phyloP scores from a whole-genome alignment of 2,888 invertebrate genomes.

The Xylota segnis region DNA sequence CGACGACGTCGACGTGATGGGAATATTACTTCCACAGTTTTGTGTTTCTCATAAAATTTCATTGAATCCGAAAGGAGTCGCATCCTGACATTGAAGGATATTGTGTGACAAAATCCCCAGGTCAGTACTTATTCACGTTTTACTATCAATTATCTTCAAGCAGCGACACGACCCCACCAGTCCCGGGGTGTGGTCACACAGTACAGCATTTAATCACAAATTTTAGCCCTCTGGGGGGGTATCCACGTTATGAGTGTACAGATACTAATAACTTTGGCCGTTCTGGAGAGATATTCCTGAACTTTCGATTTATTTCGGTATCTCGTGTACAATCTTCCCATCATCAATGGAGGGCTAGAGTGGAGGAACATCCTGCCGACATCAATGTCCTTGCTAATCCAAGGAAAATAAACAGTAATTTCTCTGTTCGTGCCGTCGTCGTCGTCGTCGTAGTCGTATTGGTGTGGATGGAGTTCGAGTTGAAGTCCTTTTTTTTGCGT shows the following conservation, averaged over 20 bases:
- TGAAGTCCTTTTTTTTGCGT: slow-evolving; percentile 66
- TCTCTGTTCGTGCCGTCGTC: slow-evolving; percentile 64
- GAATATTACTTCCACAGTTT: slow-evolving; percentile 61
- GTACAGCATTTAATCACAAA: slow-evolving; percentile 51
- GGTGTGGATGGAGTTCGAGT: neutral
- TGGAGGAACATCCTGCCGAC: slow-evolving; percentile 7
- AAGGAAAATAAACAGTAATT: slow-evolving; percentile 65
- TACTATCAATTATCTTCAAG: slow-evolving; percentile 54
- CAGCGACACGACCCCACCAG: neutral
- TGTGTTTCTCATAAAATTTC: slow-evolving; percentile 39
- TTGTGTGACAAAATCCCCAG: slow-evolving; percentile 63
- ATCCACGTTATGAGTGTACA: slow-evolving; percentile 21
- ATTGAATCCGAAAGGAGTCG: slow-evolving; percentile 47
- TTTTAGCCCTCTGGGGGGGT: slow-evolving; percentile 21
- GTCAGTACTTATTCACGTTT: slow-evolving; percentile 44
- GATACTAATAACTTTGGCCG: slow-evolving; percentile 23
- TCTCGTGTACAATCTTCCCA: slow-evolving; percentile 50
- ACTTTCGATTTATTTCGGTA: slow-evolving; percentile 51
- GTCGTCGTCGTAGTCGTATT: slow-evolving; percentile 16
- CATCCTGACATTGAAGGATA: slow-evolving; percentile 57
- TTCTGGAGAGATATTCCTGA: slow-evolving; percentile 11
- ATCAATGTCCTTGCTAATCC: slow-evolving; percentile 50
- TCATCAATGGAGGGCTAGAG: slow-evolving; percentile 15
- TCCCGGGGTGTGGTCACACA: slow-evolving; percentile 6
- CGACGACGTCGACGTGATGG: slow-evolving; percentile 52